A percentile compares a stretch with the other conserved stretches of the same genome.
These are phyloP conservation scores for Parazoanthus swiftii DNA, from an alignment of 92 coral and sea anemone species.

Conservation along the genomic window DNA sequence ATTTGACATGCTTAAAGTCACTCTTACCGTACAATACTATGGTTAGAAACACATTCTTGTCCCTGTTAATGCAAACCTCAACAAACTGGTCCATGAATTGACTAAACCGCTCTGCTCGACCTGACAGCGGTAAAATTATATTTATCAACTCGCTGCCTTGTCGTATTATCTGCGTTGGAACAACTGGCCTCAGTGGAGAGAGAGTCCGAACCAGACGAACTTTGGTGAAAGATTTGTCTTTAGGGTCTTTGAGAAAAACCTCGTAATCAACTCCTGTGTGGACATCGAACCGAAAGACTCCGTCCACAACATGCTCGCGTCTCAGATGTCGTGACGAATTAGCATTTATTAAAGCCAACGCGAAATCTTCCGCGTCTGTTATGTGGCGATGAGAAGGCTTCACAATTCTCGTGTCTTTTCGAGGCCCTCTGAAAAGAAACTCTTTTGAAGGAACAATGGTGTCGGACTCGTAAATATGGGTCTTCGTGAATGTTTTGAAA, in stretches of 20 bases:
- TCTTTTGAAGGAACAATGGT: constrained; percentile 66
- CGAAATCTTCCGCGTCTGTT: constrained; percentile 57
- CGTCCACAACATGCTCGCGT: constrained; percentile 66
- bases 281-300: constrained; percentile 74
- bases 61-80: constrained; percentile 74
- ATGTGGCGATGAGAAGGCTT: constrained; percentile 63
- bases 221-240: constrained; percentile 30
- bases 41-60: constrained; percentile 78
- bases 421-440: constrained; percentile 70
- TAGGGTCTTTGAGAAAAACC: constrained; percentile 58
- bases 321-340: constrained; percentile 58
- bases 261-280: constrained; percentile 84
- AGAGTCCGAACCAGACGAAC: constrained; percentile 59
- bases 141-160: constrained; percentile 63
- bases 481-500: constrained; percentile 72
- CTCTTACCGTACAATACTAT: constrained; percentile 82
- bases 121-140: constrained; percentile 78
- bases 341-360: constrained; percentile 49
- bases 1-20: constrained; percentile 68
- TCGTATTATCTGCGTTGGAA: constrained; percentile 16
- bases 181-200: constrained; percentile 42
- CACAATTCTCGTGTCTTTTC: constrained; percentile 48
- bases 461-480: constrained; percentile 70
- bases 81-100: constrained; percentile 77
- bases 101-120: constrained; percentile 79